Conservation (phyloP, 2,113 vertebrate genomes). For the Corydoras sp. region DNA sequence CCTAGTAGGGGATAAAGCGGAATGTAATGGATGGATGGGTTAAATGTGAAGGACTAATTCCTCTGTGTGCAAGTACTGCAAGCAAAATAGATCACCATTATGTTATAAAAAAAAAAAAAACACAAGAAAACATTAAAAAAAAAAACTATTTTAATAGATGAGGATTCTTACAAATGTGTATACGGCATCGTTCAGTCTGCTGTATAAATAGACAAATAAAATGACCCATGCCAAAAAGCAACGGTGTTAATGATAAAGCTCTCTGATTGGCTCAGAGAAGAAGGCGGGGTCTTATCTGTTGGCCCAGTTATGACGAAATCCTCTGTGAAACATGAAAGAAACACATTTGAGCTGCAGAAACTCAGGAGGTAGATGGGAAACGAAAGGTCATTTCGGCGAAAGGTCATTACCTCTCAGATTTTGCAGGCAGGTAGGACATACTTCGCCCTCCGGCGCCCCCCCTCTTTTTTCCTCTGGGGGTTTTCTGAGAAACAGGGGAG, state of each 20-base stretch:
- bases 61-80: no score
- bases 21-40: no score
- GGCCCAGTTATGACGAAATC: slow-evolving; percentile 84
- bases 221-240: background rate
- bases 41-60: no score
- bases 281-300: slow-evolving; percentile 73
- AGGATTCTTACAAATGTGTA: no score
- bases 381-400: background rate
- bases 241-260: background rate
- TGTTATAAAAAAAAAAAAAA: no score
- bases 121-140: no score
- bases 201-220: slow-evolving; percentile 11
- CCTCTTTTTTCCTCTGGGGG: slow-evolving; percentile 64
- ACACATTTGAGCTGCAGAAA: slow-evolving; percentile 1
- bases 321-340: slow-evolving; percentile 61
- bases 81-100: no score
- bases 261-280: background rate
- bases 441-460: slow-evolving; percentile 73
- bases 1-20: no score
- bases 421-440: slow-evolving; percentile 80
- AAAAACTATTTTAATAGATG: no score
- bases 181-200: no score
- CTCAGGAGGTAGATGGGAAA: background rate
- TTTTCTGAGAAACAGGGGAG: slow-evolving; percentile 64
- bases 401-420: slow-evolving; percentile 73